phyloP scores from a whole-genome alignment of 2,888 invertebrate species.

The Cataglyphis albicans region DNA sequence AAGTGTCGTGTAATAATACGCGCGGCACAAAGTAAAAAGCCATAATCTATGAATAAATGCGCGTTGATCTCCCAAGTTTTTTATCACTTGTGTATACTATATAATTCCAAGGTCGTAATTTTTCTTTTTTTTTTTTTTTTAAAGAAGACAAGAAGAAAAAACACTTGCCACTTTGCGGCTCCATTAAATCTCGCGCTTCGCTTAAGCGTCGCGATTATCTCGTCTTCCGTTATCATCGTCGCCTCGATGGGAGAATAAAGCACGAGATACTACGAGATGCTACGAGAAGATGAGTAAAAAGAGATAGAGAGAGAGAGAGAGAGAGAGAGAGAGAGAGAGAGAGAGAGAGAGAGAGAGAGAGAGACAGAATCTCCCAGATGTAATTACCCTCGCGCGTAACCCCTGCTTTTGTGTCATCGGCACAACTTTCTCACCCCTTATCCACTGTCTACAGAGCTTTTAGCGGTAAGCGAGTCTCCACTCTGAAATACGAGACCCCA shows the following conservation, averaged over 20 bases:
- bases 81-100: background rate
- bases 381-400: constrained; percentile 59
- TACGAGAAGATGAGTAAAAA: background rate
- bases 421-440: constrained; percentile 57
- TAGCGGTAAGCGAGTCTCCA: constrained; percentile 52
- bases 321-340: background rate
- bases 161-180: constrained; percentile 17
- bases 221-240: background rate
- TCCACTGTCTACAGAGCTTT: constrained; percentile 64
- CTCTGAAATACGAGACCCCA: constrained; percentile 64
- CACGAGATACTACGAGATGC: background rate
- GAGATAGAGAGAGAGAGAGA: no score
- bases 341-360: background rate
- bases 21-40: background rate
- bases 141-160: background rate
- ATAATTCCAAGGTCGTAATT: background rate
- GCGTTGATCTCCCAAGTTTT: background rate
- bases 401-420: constrained; percentile 22
- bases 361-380: constrained; percentile 47
- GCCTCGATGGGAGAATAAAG: background rate
- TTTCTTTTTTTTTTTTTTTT: constrained; percentile 7
- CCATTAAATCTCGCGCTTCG: constrained; percentile 47
- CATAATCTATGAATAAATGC: background rate
- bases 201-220: constrained; percentile 30
- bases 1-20: background rate